Evolutionary conservation across 1,140 invertebrate species (phyloP), one percentile per base, ranked within the genome.

Genomic region (Drosophila busckii): DNA sequence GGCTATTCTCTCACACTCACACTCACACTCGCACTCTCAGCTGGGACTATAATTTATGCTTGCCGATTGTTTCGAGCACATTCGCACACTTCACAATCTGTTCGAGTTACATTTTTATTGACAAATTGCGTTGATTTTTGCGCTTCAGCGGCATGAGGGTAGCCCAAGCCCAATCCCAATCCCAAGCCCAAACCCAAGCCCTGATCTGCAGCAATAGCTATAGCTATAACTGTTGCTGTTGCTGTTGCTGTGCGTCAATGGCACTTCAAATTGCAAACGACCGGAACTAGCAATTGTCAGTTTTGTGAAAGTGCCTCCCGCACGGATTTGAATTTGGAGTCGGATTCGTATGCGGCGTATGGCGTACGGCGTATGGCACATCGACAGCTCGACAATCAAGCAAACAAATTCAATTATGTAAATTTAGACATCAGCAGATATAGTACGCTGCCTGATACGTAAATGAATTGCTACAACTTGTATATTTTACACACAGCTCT

Each of bases 371-470:
- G 3, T 23, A 7, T 10, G 2, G 60, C 42, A 48, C 73, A 78
- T 82, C 75, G 75, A 80, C 75, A 83, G 70, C 76, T 83, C 61
- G 56, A 66, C 76, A 82, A 82, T 82, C 76, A 75, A 82, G 75
- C 75, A 85, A 80, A 85, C 82, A 85, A 85, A 85, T 85, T 85
- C 82, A 85, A 85, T 85, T 85, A 85, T 85, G 82, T 85, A 85
- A 85, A 85, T 85, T 78, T 65, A 80, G 69, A 82, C 68, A 80
- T 80, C 75, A 82, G 45, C 61, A 73, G 45, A 53, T 38, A 53
- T 44, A 38, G 38, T 5, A 53, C 19, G 20, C 7, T 4, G 17
- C 31, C 25, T 19, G 22, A 23, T 17, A 38, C 16, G n/a, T 25
- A 17, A 32, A 34, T 20, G 12, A 25, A 31, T 10, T 23, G 32